These are phyloP conservation scores for Amphipoea lucens DNA, from an alignment of 2,888 invertebrate genomes.

Conservation along the genomic window DNA sequence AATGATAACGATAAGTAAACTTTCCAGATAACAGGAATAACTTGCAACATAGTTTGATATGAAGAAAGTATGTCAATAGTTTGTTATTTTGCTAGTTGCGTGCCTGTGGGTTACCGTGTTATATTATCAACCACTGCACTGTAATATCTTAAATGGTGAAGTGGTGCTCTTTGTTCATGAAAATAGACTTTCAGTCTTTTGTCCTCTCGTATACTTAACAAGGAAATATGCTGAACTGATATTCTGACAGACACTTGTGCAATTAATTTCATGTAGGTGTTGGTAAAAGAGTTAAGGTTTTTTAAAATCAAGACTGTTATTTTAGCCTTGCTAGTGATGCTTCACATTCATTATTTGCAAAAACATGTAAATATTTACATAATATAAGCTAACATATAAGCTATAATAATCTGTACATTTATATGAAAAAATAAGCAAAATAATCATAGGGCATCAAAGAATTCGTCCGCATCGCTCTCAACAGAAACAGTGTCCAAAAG, in stretches of 20 bases:
- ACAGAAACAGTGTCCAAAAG: too few species aligned
- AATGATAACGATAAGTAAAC: constrained; percentile 56
- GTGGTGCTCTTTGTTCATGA: not conserved
- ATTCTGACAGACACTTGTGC: not conserved
- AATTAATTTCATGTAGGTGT: not conserved
- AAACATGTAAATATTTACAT: too few species aligned
- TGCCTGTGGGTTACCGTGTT: constrained; percentile 12
- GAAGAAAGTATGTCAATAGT: constrained; percentile 56
- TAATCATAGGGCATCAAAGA: too few species aligned
- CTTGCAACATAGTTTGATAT: constrained; percentile 46
- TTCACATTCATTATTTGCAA: not conserved
- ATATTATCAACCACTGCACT: not conserved
- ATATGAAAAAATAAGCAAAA: too few species aligned
- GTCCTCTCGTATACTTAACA: too few species aligned
- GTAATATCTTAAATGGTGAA: not conserved
- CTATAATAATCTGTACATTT: too few species aligned
- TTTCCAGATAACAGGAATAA: constrained; percentile 41
- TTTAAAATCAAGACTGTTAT: not conserved
- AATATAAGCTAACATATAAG: too few species aligned
- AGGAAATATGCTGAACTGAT: too few species aligned
- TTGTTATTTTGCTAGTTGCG: constrained; percentile 15
- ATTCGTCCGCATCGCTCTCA: too few species aligned
- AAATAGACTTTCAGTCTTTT: not conserved
- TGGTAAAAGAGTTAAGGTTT: not conserved
- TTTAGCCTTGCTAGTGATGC: not conserved